phyloP scores from a whole-genome alignment of 2,888 invertebrate genomes.

The Disparrhopalites patrizii region DNA sequence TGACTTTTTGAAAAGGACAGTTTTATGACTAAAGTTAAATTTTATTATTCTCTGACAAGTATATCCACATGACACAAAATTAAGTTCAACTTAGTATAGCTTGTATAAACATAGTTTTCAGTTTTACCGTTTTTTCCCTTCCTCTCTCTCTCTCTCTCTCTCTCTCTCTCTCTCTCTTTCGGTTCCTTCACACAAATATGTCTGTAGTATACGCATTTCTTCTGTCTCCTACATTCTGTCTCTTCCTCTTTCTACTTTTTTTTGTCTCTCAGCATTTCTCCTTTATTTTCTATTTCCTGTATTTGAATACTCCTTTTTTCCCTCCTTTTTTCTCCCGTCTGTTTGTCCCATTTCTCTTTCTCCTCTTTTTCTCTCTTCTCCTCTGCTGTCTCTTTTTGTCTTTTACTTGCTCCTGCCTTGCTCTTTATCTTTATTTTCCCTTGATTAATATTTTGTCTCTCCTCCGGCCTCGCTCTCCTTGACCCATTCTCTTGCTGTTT shows the following conservation, averaged over 20 bases:
- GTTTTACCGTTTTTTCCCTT: not conserved
- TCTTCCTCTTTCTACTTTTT: not conserved
- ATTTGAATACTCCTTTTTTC: too few relatives aligned
- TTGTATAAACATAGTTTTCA: conserved; percentile 2
- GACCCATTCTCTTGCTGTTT: too few relatives aligned
- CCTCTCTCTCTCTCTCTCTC: not conserved
- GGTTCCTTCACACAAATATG: not conserved
- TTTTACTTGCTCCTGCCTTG: too few relatives aligned
- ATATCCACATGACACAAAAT: conserved; percentile 10
- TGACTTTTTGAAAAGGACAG: conserved; percentile 16
- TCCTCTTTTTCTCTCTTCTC: too few relatives aligned
- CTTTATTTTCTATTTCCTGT: too few relatives aligned
- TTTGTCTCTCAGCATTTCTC: not conserved
- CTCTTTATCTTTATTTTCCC: too few relatives aligned
- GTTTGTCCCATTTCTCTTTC: too few relatives aligned
- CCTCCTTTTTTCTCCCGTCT: too few relatives aligned
- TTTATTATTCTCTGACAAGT: conserved; percentile 25
- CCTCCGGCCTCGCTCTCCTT: too few relatives aligned
- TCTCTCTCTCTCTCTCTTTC: not conserved
- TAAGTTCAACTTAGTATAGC: not conserved
- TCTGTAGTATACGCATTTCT: not conserved
- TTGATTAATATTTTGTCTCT: too few relatives aligned
- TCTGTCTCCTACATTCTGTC: not conserved
- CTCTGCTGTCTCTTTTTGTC: too few relatives aligned
- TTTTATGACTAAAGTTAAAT: conserved; percentile 20